phyloP scores from a whole-genome alignment of 2,797 vertebrate genomes.

The Enteromius fasciolatus region DNA sequence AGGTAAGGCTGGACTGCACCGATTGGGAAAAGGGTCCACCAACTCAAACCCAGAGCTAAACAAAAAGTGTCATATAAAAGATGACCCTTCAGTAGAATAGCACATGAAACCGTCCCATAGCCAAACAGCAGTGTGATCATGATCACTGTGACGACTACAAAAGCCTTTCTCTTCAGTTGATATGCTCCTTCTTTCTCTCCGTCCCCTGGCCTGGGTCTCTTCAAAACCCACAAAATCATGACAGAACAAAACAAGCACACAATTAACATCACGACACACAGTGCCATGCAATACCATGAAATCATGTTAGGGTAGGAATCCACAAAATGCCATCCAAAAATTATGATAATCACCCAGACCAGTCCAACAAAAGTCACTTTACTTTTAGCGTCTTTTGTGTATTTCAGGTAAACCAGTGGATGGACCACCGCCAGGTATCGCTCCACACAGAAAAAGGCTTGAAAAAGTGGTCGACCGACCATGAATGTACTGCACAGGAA shows the following conservation, averaged over 20 bases:
- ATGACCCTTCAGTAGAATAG: neutral
- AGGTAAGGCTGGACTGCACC: constrained; percentile 7
- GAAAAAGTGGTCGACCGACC: constrained; percentile 17
- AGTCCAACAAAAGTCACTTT: neutral
- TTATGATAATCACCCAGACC: constrained; percentile 13
- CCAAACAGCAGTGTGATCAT: constrained; percentile 9
- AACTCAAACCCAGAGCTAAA: neutral
- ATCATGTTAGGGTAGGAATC: neutral
- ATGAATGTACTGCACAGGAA: neutral
- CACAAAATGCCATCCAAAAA: neutral
- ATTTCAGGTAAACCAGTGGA: constrained; percentile 32
- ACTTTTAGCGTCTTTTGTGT: neutral
- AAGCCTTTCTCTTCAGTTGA: constrained; percentile 26
- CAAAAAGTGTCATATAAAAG: neutral
- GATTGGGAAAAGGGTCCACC: neutral
- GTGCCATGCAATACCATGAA: too few species aligned
- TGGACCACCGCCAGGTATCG: constrained; percentile 44
- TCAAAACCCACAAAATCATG: constrained; percentile 27
- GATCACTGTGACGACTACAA: neutral
- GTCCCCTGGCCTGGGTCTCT: constrained; percentile 2
- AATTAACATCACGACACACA: neutral
- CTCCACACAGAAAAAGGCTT: constrained; percentile 20
- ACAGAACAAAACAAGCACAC: constrained; percentile 6
- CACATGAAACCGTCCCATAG: constrained; percentile 8
- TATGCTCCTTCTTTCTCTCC: neutral